Evolutionary conservation across 2,888 invertebrate species (phyloP).

Genomic region (Crioceris asparagi): DNA sequence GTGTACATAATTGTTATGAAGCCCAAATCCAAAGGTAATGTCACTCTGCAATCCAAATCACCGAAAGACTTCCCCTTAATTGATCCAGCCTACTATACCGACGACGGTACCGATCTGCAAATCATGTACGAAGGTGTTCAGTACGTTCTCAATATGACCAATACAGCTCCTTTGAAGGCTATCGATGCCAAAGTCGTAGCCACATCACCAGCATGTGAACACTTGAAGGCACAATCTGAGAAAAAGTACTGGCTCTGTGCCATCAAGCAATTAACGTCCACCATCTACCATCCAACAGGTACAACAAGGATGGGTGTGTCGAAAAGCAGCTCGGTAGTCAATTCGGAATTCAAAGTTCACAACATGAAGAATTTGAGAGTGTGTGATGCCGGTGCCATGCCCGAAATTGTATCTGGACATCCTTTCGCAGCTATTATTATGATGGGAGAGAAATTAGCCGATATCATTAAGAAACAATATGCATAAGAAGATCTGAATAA

Average conservation of each 20-base stretch:
- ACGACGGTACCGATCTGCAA: constrained; percentile 47
- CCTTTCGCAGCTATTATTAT: constrained; percentile 42
- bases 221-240: too few relatives aligned
- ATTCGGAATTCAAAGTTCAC: constrained; percentile 41
- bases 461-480: constrained; percentile 35
- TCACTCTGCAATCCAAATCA: not conserved
- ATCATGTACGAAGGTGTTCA: constrained; percentile 50
- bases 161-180: constrained; percentile 48
- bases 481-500: too few relatives aligned
- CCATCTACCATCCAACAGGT: constrained; percentile 41
- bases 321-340: constrained; percentile 43
- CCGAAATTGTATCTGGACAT: constrained; percentile 41
- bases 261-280: constrained; percentile 35
- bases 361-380: constrained; percentile 42
- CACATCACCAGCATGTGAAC: too few relatives aligned
- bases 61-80: not conserved
- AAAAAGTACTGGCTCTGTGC: constrained; percentile 43
- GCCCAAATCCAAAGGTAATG: not conserved
- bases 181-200: constrained; percentile 45
- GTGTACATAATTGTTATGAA: not conserved
- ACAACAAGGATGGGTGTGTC: constrained; percentile 45
- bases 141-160: constrained; percentile 16
- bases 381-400: constrained; percentile 45
- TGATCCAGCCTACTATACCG: not conserved
- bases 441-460: constrained; percentile 45